Conservation (phyloP, 1,140 invertebrate genomes). For the Stenopsyche tienmushanensis region DNA sequence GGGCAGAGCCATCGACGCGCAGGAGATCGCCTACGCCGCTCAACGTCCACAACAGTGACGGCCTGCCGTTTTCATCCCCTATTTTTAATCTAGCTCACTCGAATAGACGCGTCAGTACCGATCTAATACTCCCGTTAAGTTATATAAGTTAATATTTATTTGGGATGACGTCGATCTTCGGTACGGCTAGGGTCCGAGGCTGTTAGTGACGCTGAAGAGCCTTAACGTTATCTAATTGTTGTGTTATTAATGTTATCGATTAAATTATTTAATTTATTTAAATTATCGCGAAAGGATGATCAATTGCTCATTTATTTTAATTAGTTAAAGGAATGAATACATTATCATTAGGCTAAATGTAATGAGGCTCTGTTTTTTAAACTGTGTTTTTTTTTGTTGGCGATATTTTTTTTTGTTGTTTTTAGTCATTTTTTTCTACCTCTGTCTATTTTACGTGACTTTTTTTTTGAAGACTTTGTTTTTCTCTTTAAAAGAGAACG, state of each 20-base stretch:
- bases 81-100: not conserved
- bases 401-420: constrained; percentile 27
- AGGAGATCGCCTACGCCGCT: constrained; percentile 72
- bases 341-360: constrained; percentile 33
- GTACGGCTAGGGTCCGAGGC: constrained; percentile 8
- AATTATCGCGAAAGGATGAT: constrained; percentile 17
- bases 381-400: constrained; percentile 17
- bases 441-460: constrained; percentile 32
- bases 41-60: constrained; percentile 60
- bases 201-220: constrained; percentile 3
- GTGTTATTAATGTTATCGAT: constrained; percentile 19
- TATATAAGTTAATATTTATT: constrained; percentile 20
- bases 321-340: constrained; percentile 5
- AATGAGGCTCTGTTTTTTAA: constrained; percentile 26
- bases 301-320: constrained; percentile 6
- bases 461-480: constrained; percentile 23
- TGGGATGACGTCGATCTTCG: constrained; percentile 2
- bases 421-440: constrained; percentile 39
- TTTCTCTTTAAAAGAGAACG: constrained; percentile 37
- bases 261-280: constrained; percentile 28
- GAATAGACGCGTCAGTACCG: constrained; percentile 32
- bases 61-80: not conserved
- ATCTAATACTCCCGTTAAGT: constrained; percentile 36
- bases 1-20: constrained; percentile 70
- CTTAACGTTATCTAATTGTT: not conserved